Base-by-base conservation (phyloP, 2,113 vertebrate species). In the Platysteira castanea region DNA sequence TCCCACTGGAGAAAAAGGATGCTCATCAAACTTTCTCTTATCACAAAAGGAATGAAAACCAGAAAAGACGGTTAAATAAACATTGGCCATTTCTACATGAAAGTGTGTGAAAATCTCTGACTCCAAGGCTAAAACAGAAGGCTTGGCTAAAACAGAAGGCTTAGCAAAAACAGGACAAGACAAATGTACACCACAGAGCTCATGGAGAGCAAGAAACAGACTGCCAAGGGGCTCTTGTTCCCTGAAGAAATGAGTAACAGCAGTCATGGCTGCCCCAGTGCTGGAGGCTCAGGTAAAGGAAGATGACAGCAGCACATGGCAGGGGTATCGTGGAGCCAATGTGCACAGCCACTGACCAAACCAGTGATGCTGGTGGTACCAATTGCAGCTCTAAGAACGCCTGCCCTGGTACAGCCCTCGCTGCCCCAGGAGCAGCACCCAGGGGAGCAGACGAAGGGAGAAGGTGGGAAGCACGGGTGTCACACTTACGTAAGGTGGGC, bases 321-420 rank as follows among this genome's bases (percentile, higher is more conserved):
- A 87, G 54, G 41, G 24, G 19, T 35, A 2, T 44, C 19, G 7
- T 0, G 2, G 74, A 71, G 42, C 19, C 42, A 10, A 1, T 1
- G 1, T 8, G 10, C 54, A 49, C 77, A 78, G 60, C 9, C 46
- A 53, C 31, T 15, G 54, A 44, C 9, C 59, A 46, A 15, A 79
- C 1, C 44, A 11, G 70, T 13, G 75, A 11, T 31, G 41, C 27
- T 53, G 46, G 33, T 59, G 35, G 42, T 31, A 44, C 24, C 4
- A 2, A 2, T 2, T 22, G n/a, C 28, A 59, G 20, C 6, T 44
- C 42, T 21, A 26, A 42, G 20, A 85, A 13, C 67, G 30, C 5
- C n/a, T 54, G 49, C 27, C 30, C 49, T 35, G 52, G 11, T 16
- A 63, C 54, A 52, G 2, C 30, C 23, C 53, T 47, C 54, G 2